Evolutionary conservation across 2,113 vertebrate genomes (phyloP).

Genomic region (Mus spicilegus): DNA sequence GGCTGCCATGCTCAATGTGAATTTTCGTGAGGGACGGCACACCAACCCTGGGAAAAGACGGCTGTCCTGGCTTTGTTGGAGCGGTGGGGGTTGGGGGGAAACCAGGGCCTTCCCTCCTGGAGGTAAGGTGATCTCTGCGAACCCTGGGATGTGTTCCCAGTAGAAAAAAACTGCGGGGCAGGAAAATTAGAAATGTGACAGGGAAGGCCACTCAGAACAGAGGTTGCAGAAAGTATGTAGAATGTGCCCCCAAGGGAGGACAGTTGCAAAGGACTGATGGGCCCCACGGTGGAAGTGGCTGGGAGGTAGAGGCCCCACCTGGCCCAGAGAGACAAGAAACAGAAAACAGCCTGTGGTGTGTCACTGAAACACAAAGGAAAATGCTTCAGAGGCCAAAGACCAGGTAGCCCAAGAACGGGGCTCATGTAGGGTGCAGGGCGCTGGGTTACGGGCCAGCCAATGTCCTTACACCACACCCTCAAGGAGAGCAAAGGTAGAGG

Average conservation of each 20-base stretch:
- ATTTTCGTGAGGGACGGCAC: not conserved
- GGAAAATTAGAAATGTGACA: too few relatives aligned
- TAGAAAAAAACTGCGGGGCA: not conserved
- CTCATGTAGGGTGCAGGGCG: too few relatives aligned
- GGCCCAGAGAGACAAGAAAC: not conserved
- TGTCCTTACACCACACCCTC: too few relatives aligned
- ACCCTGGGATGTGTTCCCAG: not conserved
- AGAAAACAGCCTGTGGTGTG: too few relatives aligned
- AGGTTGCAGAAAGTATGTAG: not conserved
- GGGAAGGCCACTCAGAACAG: too few relatives aligned
- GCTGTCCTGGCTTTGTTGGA: not conserved
- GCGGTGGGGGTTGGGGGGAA: not conserved
- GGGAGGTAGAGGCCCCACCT: not conserved
- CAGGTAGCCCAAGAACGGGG: too few relatives aligned
- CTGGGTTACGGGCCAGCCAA: not conserved
- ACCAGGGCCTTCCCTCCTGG: too few relatives aligned
- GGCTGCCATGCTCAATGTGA: not conserved
- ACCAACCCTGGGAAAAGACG: not conserved
- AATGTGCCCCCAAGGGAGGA: not conserved
- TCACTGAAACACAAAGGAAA: not conserved
- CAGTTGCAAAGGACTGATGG: not conserved
- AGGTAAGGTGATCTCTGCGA: not conserved
- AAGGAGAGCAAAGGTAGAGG: not conserved
- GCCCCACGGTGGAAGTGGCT: too few relatives aligned
- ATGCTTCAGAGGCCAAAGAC: not conserved